Evolutionary conservation across 2,113 vertebrate genomes (phyloP).

Genomic region (Saccopteryx bilineata): DNA sequence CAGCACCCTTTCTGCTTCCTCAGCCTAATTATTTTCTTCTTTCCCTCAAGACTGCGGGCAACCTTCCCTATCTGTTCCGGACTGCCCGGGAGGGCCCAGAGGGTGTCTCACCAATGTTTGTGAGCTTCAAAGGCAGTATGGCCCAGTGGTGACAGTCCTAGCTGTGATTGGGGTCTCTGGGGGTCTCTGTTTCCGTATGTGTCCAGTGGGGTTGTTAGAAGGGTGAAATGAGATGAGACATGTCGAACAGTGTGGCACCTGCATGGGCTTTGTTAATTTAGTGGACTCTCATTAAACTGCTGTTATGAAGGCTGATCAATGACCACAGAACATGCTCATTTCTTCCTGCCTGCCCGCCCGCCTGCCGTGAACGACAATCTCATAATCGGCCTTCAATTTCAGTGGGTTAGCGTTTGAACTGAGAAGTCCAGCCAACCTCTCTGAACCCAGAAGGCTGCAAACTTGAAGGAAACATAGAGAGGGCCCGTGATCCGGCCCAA

Average conservation of each 20-base stretch:
- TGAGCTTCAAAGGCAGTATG: neutral
- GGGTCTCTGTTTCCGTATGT: neutral
- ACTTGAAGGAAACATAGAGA: slow-evolving; percentile 60
- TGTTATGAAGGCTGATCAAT: neutral
- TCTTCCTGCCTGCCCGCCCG: neutral
- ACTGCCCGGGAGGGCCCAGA: too few relatives aligned
- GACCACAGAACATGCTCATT: neutral
- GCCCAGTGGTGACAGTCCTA: neutral
- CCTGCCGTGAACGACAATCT: neutral
- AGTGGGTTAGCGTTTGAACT: neutral
- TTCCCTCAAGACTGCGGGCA: neutral
- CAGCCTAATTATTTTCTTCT: neutral
- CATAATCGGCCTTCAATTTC: neutral
- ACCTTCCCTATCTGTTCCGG: neutral
- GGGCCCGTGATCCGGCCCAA: slow-evolving; percentile 56
- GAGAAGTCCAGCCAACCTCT: neutral
- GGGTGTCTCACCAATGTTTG: neutral
- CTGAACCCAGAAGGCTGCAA: neutral
- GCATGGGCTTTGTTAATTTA: neutral
- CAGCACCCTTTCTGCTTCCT: neutral
- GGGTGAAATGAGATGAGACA: neutral
- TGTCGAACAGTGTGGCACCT: neutral
- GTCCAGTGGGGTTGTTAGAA: neutral
- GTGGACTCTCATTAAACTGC: neutral
- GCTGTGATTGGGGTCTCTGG: neutral